A percentile compares a stretch with the other conserved stretches of the same genome.
These are phyloP conservation scores for Zapornia atra DNA, from an alignment of 2,113 vertebrate species.

Conservation along the genomic window DNA sequence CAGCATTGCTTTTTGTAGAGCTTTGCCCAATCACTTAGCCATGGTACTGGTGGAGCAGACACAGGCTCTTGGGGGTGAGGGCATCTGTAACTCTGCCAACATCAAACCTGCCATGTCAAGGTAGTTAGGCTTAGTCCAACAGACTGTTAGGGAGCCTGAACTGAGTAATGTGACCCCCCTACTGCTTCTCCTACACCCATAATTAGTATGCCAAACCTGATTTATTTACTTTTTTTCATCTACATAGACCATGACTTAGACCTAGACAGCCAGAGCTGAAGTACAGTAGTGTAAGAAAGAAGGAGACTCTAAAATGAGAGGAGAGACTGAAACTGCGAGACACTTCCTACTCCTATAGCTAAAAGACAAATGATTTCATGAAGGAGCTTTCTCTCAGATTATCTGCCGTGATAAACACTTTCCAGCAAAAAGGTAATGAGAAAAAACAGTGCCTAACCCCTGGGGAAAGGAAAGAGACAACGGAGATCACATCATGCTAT, in stretches of 20 bases:
- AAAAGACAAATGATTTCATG: slow-evolving; percentile 55
- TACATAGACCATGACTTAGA: neutral
- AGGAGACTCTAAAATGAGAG: neutral
- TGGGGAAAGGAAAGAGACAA: neutral
- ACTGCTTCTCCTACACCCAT: neutral
- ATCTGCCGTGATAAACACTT: slow-evolving; percentile 47
- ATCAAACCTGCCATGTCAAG: neutral
- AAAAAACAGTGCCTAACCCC: slow-evolving; percentile 40
- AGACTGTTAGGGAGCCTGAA: neutral
- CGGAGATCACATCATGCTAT: slow-evolving; percentile 12
- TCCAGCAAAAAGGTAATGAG: slow-evolving; percentile 58
- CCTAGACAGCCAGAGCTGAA: neutral
- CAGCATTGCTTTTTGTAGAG: neutral
- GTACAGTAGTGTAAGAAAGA: neutral
- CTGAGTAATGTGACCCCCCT: neutral
- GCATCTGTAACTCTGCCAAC: neutral
- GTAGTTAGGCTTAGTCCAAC: neutral
- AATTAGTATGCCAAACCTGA: neutral
- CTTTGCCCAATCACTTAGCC: neutral
- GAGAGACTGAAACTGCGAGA: neutral
- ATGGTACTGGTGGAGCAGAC: neutral
- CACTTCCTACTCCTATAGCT: neutral
- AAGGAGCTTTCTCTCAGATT: slow-evolving; percentile 44
- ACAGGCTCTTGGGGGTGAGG: neutral
- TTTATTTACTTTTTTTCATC: neutral